Evolutionary conservation across 1,140 invertebrate genomes (phyloP).

Genomic region (Camponotus vicinus): DNA sequence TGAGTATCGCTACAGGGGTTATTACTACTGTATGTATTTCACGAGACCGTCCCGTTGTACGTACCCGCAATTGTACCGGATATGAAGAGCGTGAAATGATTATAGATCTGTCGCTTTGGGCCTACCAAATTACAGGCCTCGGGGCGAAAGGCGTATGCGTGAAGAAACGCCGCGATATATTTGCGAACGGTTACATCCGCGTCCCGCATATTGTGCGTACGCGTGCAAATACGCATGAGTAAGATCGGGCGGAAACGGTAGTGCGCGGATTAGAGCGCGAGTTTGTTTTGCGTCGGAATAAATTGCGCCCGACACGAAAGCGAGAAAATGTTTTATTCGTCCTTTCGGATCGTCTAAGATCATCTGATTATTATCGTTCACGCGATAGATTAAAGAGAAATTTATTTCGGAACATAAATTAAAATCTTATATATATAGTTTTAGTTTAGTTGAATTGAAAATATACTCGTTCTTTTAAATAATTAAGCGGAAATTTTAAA

Average conservation of each 20-base stretch:
- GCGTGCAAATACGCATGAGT: background rate
- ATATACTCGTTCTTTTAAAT: too few relatives aligned
- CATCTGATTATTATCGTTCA: background rate
- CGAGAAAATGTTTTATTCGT: slow-evolving; percentile 16
- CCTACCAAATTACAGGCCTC: slow-evolving; percentile 59
- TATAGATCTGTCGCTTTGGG: slow-evolving; percentile 64
- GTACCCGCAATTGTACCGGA: slow-evolving; percentile 26
- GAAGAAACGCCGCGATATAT: slow-evolving; percentile 12
- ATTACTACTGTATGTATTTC: slow-evolving; percentile 43
- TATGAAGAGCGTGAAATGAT: slow-evolving; percentile 59
- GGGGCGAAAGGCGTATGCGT: slow-evolving; percentile 2
- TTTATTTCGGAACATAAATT: background rate
- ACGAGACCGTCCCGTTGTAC: slow-evolving; percentile 17
- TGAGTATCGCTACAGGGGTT: background rate
- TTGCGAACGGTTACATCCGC: slow-evolving; percentile 9
- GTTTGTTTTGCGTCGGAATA: slow-evolving; percentile 4
- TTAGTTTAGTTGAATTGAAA: too few relatives aligned
- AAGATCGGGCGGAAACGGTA: slow-evolving; percentile 39
- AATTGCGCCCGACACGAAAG: slow-evolving; percentile 11
- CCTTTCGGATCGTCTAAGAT: slow-evolving; percentile 9
- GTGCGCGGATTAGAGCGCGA: slow-evolving; percentile 14
- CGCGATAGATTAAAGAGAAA: background rate
- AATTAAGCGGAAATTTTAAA: too few relatives aligned
- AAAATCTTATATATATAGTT: background rate
- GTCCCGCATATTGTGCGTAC: background rate